Base-by-base conservation (phyloP, 2,113 vertebrate genomes). In the Labeo catla region DNA sequence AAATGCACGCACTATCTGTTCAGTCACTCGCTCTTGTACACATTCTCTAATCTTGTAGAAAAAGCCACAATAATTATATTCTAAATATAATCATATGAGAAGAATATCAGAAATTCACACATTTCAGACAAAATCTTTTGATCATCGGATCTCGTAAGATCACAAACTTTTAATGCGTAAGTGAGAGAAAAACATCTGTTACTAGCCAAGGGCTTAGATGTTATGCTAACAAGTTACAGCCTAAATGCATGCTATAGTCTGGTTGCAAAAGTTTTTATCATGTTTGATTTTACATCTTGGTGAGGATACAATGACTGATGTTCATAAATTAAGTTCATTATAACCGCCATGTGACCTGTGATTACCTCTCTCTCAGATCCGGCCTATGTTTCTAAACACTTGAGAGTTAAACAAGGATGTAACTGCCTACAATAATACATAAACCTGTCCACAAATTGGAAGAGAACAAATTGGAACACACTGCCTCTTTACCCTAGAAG, bases 71-170 rank as follows among this genome's bases (percentile, higher is more conserved):
- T 49, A 50, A 76, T 76, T 50, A 49, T 28, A 50, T 76, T 76
- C 6, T 76, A 76, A 49, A 76, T 76, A 76, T 76, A 76, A 76
- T 49, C 73, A 76, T 50, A 11, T 76, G 45, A 76, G 45, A 6
- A 76, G 43, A 43, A 8, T 72, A 72, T 72, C 36, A 72, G 68
- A 21, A 72, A 45, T 28, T 50, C 45, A 50, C 45, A 49, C 73
- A 76, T 76, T 76, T 50, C 73, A 76, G 45, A 76, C 21, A 0
- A 76, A 76, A 49, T 76, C 73, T 76, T 76, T 50, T 76, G 73
- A 76, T 76, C 73, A 50, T 4, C 6, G 1, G 6, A 28, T 76
- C n/a, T 28, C 1, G 43, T 73, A 45, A 45, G 68, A n/a, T 72
- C 68, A n/a, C 19, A 47, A 74, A 76, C 45, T 15, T 74, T 76